Evolutionary conservation across 2,113 vertebrate genomes (phyloP).

Genomic region (Serinus canaria): DNA sequence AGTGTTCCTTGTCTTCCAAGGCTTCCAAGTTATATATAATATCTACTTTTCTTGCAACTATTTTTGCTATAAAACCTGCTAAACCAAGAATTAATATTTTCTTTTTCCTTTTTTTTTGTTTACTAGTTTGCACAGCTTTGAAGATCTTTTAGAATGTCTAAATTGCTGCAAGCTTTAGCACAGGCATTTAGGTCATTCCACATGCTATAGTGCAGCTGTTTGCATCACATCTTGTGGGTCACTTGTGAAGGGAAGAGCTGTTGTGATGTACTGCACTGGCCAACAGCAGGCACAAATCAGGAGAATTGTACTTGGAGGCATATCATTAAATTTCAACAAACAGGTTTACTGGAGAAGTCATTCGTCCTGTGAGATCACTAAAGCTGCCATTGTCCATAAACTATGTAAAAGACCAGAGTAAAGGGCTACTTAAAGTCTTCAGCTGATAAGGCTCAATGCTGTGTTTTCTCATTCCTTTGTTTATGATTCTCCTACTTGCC

Average conservation of each 20-base stretch:
- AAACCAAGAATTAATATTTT: background rate
- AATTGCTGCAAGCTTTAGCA: background rate
- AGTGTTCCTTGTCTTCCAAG: background rate
- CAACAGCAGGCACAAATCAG: slow-evolving; percentile 8
- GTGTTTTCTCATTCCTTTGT: background rate
- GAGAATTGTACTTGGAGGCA: background rate
- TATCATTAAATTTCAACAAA: background rate
- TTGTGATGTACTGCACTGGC: background rate
- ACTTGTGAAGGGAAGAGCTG: background rate
- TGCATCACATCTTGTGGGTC: background rate
- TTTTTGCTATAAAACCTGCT: background rate
- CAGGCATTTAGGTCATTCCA: background rate
- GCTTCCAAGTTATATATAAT: background rate
- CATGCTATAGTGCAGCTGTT: background rate
- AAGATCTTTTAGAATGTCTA: background rate
- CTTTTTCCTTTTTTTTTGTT: background rate
- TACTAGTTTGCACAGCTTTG: background rate
- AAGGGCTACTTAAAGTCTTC: background rate
- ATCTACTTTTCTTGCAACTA: background rate
- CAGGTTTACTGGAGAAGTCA: background rate
- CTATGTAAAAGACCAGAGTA: background rate
- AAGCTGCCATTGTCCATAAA: background rate
- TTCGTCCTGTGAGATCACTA: slow-evolving; percentile 29
- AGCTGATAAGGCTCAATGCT: background rate
- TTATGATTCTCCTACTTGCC: background rate